Conservation (phyloP, 2,797 vertebrate genomes). For the Acomys russatus region DNA sequence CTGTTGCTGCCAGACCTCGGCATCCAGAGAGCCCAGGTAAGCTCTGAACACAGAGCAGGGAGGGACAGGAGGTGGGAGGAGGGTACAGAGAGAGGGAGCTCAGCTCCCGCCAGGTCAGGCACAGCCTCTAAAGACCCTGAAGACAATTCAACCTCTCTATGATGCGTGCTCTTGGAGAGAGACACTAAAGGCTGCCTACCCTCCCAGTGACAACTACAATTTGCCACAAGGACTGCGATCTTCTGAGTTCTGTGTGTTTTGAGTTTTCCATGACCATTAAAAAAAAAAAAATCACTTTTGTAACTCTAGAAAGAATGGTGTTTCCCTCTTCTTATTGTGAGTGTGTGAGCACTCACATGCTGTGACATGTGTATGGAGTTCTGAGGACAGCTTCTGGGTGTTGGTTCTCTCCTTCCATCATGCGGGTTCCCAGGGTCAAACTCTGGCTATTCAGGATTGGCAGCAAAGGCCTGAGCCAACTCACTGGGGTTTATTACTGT, state of each 20-base stretch:
- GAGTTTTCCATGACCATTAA: neutral
- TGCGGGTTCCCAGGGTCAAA: neutral
- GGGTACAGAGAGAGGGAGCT: neutral
- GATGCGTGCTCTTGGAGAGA: neutral
- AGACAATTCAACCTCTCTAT: neutral
- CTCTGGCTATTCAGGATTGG: neutral
- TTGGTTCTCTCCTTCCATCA: neutral
- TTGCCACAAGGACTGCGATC: neutral
- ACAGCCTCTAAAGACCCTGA: neutral
- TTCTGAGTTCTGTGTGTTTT: slow-evolving; percentile 41
- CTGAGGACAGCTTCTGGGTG: neutral
- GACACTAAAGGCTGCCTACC: neutral
- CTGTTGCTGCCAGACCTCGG: slow-evolving; percentile 78
- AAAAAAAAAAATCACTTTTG: slow-evolving; percentile 41
- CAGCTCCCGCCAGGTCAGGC: neutral
- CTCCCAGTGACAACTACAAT: neutral
- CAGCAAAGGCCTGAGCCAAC: neutral
- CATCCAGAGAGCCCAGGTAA: slow-evolving; percentile 76
- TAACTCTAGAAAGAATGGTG: slow-evolving; percentile 4
- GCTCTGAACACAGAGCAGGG: neutral
- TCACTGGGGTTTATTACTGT: neutral
- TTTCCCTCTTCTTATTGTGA: neutral
- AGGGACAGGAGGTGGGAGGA: neutral
- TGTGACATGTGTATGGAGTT: neutral
- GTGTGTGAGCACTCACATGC: neutral